These are phyloP conservation scores for Serripes groenlandicus DNA, from an alignment of 2,888 invertebrate genomes.

Conservation along the genomic window DNA sequence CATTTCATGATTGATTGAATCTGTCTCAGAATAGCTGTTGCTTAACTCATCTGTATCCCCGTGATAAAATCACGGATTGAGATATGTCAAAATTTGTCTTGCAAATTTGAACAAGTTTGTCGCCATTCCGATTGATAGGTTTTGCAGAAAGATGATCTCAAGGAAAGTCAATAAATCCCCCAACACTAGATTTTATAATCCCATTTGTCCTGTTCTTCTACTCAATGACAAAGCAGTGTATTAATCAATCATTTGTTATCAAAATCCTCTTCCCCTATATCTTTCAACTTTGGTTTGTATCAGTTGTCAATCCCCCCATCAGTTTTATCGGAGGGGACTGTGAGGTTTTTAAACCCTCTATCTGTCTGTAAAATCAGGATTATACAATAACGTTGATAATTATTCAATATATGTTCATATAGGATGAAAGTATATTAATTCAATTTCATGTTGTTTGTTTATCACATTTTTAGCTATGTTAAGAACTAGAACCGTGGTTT, in stretches of 20 bases:
- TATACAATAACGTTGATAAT: too few relatives aligned
- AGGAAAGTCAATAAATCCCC: slow-evolving; percentile 3
- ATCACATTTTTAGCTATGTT: too few relatives aligned
- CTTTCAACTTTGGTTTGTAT: too few relatives aligned
- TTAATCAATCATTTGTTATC: slow-evolving; percentile 16
- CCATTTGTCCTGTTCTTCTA: slow-evolving; percentile 12
- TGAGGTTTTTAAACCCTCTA: background rate
- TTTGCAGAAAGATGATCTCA: background rate
- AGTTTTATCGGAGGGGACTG: too few relatives aligned
- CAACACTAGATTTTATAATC: background rate
- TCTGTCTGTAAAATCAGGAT: background rate
- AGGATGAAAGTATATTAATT: too few relatives aligned
- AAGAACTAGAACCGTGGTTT: too few relatives aligned
- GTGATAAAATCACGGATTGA: slow-evolving; percentile 12
- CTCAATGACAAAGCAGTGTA: slow-evolving; percentile 18
- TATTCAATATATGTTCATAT: too few relatives aligned
- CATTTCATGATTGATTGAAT: slow-evolving; percentile 16
- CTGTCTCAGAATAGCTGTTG: slow-evolving; percentile 19
- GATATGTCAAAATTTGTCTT: slow-evolving; percentile 4
- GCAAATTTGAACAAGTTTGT: background rate
- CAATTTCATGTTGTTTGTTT: too few relatives aligned
- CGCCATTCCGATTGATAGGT: background rate
- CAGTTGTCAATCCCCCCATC: too few relatives aligned
- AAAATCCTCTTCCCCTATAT: background rate
- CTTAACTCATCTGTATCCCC: slow-evolving; percentile 10